Evolutionary conservation across 2,113 vertebrate species (phyloP).

Genomic region (Nymphicus hollandicus): DNA sequence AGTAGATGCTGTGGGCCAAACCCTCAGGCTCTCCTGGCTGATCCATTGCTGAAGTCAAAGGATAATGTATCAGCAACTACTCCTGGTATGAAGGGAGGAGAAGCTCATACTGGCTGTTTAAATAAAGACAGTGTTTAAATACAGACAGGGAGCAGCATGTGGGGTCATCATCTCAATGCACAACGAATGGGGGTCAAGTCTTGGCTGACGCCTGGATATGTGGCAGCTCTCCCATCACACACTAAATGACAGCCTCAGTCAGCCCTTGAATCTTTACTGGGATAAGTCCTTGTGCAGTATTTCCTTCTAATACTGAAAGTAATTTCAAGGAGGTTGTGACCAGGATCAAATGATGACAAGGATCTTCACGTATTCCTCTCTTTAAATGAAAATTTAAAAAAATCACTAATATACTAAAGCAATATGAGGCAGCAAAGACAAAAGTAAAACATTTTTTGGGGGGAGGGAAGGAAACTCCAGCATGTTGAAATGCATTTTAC

Average conservation of each 20-base stretch:
- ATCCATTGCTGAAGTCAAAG: neutral
- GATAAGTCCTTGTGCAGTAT: neutral
- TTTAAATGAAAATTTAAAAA: neutral
- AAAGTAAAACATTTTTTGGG: neutral
- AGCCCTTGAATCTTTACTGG: neutral
- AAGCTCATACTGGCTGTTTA: neutral
- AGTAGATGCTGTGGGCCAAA: neutral
- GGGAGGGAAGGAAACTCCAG: neutral
- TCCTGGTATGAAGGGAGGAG: neutral
- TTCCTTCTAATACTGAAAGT: neutral
- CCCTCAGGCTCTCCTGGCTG: neutral
- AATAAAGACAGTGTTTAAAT: slow-evolving; percentile 8
- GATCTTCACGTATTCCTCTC: neutral
- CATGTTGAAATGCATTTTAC: neutral
- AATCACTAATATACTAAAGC: neutral
- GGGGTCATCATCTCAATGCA: neutral
- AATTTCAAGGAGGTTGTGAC: neutral
- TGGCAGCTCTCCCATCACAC: neutral
- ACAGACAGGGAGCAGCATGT: neutral
- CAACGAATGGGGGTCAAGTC: accelerated
- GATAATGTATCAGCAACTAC: neutral
- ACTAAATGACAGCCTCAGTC: neutral
- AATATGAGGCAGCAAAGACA: neutral
- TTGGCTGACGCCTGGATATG: neutral
- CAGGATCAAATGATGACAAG: neutral